These are phyloP conservation scores for Alosa sapidissima DNA, from an alignment of 2,797 vertebrate species.

Conservation along the genomic window DNA sequence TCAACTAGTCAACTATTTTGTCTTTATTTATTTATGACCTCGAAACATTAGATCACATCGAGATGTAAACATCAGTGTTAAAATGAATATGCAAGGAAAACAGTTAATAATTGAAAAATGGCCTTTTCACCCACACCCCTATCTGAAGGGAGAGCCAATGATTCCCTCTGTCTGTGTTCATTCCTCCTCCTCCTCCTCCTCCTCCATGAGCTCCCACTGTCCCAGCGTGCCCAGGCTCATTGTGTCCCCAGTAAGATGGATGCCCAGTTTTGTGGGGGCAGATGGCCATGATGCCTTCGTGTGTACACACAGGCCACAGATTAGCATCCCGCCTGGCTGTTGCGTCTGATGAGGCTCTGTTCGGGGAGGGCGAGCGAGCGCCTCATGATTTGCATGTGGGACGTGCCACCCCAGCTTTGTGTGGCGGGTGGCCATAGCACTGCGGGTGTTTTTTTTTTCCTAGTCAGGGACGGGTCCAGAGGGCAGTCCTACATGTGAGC, in stretches of 20 bases:
- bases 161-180: constrained; percentile 1
- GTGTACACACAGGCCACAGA: constrained; percentile 66
- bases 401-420: constrained; percentile 40
- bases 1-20: neutral
- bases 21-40: neutral
- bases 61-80: neutral
- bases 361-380: neutral
- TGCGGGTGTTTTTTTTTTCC: neutral
- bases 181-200: constrained; percentile 33
- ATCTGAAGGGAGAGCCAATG: constrained; percentile 45
- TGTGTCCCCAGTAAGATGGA: constrained; percentile 71
- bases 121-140: neutral
- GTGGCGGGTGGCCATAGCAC: constrained; percentile 55
- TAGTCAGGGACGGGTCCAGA: neutral
- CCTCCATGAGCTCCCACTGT: neutral
- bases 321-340: constrained; percentile 68
- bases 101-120: neutral
- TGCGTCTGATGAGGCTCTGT: constrained; percentile 67
- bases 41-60: neutral
- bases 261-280: constrained; percentile 71
- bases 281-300: constrained; percentile 71
- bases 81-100: neutral
- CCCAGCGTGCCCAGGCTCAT: constrained; percentile 42
- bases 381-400: constrained; percentile 57
- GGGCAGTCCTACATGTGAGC: neutral